A percentile compares a stretch with the other conserved stretches of the same genome.
These are phyloP conservation scores for Prosopocoilus inquinatus DNA, from an alignment of 2,888 invertebrate genomes.

Conservation along the genomic window DNA sequence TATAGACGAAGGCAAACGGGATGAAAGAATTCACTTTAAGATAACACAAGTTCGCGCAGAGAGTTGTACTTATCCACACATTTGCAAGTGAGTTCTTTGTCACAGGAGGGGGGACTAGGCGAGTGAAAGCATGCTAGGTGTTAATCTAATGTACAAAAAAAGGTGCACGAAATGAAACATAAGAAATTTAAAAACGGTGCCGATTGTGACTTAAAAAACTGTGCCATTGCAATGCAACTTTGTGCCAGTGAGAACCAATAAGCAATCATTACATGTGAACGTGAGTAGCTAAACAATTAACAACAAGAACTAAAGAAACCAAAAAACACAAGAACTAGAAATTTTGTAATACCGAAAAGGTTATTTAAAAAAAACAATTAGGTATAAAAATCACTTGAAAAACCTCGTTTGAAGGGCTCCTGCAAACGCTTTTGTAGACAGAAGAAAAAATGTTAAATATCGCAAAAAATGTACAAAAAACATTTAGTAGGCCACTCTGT, in stretches of 20 bases:
- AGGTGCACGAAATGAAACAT: slow-evolving; percentile 44
- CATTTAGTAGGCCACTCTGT: slow-evolving; percentile 23
- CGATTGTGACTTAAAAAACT: slow-evolving; percentile 51
- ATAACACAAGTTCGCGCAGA: slow-evolving; percentile 8
- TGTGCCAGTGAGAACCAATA: slow-evolving; percentile 50
- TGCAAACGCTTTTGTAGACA: slow-evolving; percentile 55
- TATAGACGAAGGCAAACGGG: slow-evolving; percentile 29
- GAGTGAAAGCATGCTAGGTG: slow-evolving; percentile 41
- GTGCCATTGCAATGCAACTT: slow-evolving; percentile 54
- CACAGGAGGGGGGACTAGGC: slow-evolving; percentile 11
- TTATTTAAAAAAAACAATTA: slow-evolving; percentile 33
- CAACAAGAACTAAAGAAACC: slow-evolving; percentile 37
- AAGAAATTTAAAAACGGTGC: slow-evolving; percentile 44
- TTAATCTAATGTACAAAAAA: slow-evolving; percentile 44
- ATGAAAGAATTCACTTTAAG: slow-evolving; percentile 18
- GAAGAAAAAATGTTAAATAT: slow-evolving; percentile 37
- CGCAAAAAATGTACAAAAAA: slow-evolving; percentile 2
- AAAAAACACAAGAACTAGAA: slow-evolving; percentile 36
- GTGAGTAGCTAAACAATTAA: slow-evolving; percentile 60
- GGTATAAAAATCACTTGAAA: slow-evolving; percentile 36
- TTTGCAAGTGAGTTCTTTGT: slow-evolving; percentile 4
- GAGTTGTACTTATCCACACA: no score
- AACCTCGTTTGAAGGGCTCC: slow-evolving; percentile 49
- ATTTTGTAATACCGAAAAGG: slow-evolving; percentile 34
- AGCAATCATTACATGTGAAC: slow-evolving; percentile 71